Conservation (phyloP, 2,113 vertebrate genomes). For the Bujurquina vittata region DNA sequence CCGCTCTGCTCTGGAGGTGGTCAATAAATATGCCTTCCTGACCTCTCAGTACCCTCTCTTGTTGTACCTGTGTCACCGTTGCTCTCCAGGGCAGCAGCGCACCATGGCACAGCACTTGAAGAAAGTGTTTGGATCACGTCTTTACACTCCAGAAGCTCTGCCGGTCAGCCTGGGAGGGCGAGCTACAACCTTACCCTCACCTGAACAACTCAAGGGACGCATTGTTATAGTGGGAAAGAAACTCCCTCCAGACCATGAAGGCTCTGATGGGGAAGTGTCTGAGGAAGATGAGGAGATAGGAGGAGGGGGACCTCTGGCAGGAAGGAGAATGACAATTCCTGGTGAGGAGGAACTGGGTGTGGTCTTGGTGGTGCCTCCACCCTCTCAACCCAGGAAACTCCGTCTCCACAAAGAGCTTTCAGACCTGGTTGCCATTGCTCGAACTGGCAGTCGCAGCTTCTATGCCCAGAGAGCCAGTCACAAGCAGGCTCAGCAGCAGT, state of each 20-base stretch:
- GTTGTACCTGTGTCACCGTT: constrained; percentile 92
- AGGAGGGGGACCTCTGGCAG: constrained; percentile 81
- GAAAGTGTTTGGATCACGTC: constrained; percentile 86
- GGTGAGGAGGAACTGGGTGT: constrained; percentile 83
- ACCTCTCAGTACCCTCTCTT: constrained; percentile 93
- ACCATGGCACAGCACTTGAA: constrained; percentile 89
- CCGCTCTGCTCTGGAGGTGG: constrained; percentile 89
- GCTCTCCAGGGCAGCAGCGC: constrained; percentile 89
- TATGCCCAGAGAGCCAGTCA: constrained; percentile 75
- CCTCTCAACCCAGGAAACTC: constrained; percentile 84
- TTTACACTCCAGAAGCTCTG: constrained; percentile 86
- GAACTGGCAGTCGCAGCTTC: constrained; percentile 84
- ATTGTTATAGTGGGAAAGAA: constrained; percentile 94
- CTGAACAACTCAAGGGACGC: constrained; percentile 90
- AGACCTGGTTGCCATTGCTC: constrained; percentile 88
- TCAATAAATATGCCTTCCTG: constrained; percentile 93
- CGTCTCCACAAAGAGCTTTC: constrained; percentile 91
- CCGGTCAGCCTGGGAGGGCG: constrained; percentile 80
- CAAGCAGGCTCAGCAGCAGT: constrained; percentile 81
- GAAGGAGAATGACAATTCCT: constrained; percentile 81
- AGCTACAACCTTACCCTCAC: constrained; percentile 85
- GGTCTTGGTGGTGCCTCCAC: constrained; percentile 82
- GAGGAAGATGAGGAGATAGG: constrained; percentile 97
- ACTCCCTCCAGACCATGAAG: constrained; percentile 81
- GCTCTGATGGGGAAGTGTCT: constrained; percentile 91